Base-by-base conservation (phyloP, 2,113 vertebrate genomes). In the Melanocharis versteri region DNA sequence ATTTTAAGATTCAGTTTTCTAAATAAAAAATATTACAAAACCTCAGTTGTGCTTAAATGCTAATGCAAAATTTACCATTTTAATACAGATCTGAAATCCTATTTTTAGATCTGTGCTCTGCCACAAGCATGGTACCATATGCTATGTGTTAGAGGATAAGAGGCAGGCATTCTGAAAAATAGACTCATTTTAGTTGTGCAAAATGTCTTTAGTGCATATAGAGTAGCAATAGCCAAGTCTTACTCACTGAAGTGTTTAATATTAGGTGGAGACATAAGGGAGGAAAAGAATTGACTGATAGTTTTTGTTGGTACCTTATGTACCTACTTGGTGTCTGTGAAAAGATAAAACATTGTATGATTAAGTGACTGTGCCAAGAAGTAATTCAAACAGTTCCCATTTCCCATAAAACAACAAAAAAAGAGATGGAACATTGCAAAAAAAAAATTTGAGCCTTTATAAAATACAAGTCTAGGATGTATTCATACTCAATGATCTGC, bases 21-120 rank as follows among this genome's bases (percentile, higher is more conserved):
- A 57, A 93, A 89, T 23, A 86, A 90, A 97, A 97, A 58, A 24
- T 42, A 73, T 68, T 89, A 30, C 42, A 58, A 89, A 94, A 82
- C 53, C 78, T 97, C 57, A 23, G 8, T 64, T 84, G 15, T 75
- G 23, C 44, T 93, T 88, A 62, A 88, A 92, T 56, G 81, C 90
- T 83, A 71, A 81, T 77, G 44, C 71, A 88, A 87, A 88, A 75
- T 10, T 66, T 86, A 88, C 66, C 33, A 57, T 89, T 96, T 96
- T 91, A 94, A 95, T 91, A 84, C 93, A 96, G 89, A 94, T 90
- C 85, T 39, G 89, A 89, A 89, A 48, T 95, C 56, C 96, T 97
- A 98, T 97, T 97, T 98, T 98, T 98, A 97, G 96, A 72, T 56
- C 83, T 76, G 50, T 92, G 60, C 92, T 91, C 87, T 96, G 95